These are phyloP conservation scores for Megastigmus dorsalis DNA, from an alignment of 2,888 invertebrate species.

Conservation along the genomic window DNA sequence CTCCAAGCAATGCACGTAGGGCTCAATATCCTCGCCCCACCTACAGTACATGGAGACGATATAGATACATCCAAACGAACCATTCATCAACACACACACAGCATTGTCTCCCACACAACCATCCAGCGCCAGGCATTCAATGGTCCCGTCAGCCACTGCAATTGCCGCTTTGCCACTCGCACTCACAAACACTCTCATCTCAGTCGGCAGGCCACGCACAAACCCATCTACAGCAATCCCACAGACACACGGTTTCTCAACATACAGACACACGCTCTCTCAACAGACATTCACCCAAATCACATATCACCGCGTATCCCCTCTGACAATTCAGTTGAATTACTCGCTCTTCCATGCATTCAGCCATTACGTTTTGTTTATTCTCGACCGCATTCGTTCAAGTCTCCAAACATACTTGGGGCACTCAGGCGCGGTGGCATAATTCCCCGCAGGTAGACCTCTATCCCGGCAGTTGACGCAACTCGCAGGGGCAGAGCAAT, in stretches of 20 bases:
- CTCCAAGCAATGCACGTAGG: conserved; percentile 26
- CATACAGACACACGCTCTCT: too few relatives aligned
- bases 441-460: not conserved
- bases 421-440: not conserved
- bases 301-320: conserved; percentile 40
- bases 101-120: conserved; percentile 7
- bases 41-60: conserved; percentile 48
- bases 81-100: conserved; percentile 45
- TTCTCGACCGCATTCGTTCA: not conserved
- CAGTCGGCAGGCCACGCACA: conserved; percentile 16
- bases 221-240: not conserved
- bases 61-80: conserved; percentile 31
- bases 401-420: not conserved
- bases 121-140: conserved; percentile 2
- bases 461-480: conserved; percentile 22
- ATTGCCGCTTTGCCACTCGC: conserved; percentile 33
- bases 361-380: not conserved
- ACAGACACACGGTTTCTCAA: too few relatives aligned
- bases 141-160: not conserved
- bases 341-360: not conserved
- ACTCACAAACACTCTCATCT: conserved; percentile 15
- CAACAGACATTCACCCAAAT: conserved; percentile 9
- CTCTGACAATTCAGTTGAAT: conserved; percentile 42
- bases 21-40: conserved; percentile 5
- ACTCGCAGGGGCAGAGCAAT: not conserved